Evolutionary conservation across 2,113 vertebrate species (phyloP).

Genomic region (Nothocercus julius): DNA sequence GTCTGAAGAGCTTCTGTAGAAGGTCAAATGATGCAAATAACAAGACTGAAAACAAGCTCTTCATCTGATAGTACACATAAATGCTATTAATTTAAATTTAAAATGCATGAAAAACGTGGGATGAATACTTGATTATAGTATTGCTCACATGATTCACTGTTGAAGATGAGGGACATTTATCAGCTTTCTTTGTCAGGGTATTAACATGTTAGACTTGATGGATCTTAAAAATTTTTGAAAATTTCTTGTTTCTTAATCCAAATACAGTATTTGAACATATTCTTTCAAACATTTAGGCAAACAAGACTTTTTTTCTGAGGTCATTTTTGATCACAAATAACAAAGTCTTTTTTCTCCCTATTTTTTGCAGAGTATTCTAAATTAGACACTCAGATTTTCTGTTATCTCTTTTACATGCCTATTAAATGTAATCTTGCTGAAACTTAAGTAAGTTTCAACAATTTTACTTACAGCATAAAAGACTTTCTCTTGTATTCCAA

Average conservation of each 20-base stretch:
- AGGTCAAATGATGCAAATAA: not conserved
- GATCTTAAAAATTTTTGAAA: not conserved
- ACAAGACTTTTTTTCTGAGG: not conserved
- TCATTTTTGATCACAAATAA: not conserved
- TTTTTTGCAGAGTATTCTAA: not conserved
- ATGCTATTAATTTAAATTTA: not conserved
- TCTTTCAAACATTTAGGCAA: not conserved
- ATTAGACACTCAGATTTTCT: not conserved
- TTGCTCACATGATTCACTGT: not conserved
- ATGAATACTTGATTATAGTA: not conserved
- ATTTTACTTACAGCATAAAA: too few species aligned
- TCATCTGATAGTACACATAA: slow-evolving; percentile 9
- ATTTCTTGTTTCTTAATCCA: not conserved
- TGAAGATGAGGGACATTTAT: not conserved
- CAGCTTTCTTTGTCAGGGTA: not conserved
- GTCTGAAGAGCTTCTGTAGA: not conserved
- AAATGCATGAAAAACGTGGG: not conserved
- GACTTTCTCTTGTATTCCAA: too few species aligned
- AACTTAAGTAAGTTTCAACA: too few species aligned
- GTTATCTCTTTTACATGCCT: too few species aligned
- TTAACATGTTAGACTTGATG: rapidly evolving
- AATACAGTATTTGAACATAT: rapidly evolving
- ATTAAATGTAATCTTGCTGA: too few species aligned
- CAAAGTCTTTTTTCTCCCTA: rapidly evolving
- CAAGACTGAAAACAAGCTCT: not conserved